A percentile compares a stretch with the other conserved stretches of the same genome.
These are phyloP conservation scores for Andrena minutula DNA, from an alignment of 2,888 invertebrate species.

Conservation along the genomic window DNA sequence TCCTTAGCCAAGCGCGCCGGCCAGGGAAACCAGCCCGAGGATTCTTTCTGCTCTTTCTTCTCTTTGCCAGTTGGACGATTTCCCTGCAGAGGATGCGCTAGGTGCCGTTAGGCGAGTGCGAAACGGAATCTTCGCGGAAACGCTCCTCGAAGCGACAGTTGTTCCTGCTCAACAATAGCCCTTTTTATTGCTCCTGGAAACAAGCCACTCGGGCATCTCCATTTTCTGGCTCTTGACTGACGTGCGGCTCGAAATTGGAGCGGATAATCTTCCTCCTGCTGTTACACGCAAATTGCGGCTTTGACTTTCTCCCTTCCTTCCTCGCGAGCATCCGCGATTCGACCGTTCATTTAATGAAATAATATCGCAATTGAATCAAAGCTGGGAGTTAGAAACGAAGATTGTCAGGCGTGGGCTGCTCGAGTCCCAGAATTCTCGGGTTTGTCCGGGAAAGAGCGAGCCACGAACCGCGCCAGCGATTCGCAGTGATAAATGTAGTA, in stretches of 20 bases:
- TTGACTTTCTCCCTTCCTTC: too few relatives aligned
- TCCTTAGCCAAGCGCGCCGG: constrained; percentile 19
- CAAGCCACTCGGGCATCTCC: constrained; percentile 21
- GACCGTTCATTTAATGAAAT: not conserved
- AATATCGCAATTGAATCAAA: not conserved
- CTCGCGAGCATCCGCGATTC: not conserved
- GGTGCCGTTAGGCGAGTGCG: constrained; percentile 71
- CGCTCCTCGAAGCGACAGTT: constrained; percentile 68
- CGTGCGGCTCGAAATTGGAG: not conserved
- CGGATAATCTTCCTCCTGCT: not conserved
- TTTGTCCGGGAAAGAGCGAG: constrained; percentile 8
- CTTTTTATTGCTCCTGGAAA: constrained; percentile 61
- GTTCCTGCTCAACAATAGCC: constrained; percentile 69
- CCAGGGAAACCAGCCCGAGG: constrained; percentile 43
- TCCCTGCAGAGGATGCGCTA: constrained; percentile 66
- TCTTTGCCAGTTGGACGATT: constrained; percentile 59
- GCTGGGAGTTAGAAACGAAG: not conserved
- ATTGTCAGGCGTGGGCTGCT: not conserved
- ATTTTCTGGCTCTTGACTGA: not conserved
- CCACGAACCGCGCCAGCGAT: constrained; percentile 44
- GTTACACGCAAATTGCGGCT: not conserved
- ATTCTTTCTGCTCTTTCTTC: constrained; percentile 42
- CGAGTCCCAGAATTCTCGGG: not conserved
- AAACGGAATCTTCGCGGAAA: constrained; percentile 74
- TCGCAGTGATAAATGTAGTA: constrained; percentile 60